Evolutionary conservation across 2,797 vertebrate genomes (phyloP).

Genomic region (Valencia hispanica): DNA sequence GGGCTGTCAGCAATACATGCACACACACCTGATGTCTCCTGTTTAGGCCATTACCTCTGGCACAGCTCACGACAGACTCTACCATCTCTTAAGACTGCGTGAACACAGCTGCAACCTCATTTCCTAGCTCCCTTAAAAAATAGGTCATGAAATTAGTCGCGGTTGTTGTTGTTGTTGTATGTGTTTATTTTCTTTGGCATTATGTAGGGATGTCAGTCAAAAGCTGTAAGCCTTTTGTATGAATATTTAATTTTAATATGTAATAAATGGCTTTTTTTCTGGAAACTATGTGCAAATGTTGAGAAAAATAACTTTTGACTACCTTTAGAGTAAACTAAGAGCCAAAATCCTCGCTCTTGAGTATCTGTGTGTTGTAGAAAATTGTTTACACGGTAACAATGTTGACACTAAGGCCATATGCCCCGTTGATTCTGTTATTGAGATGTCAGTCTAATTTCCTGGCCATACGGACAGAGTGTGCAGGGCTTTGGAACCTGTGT

Average conservation of each 20-base stretch:
- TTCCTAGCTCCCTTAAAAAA: slow-evolving; percentile 7
- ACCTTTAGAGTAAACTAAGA: slow-evolving; percentile 17
- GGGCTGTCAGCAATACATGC: slow-evolving; percentile 55
- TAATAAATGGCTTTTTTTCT: slow-evolving; percentile 14
- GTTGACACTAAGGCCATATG: slow-evolving; percentile 71
- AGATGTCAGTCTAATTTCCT: slow-evolving; percentile 81
- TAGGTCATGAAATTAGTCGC: slow-evolving; percentile 4
- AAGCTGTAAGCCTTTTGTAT: slow-evolving; percentile 18
- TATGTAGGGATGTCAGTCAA: slow-evolving; percentile 21
- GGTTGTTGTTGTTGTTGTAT: background rate
- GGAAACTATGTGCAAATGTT: slow-evolving; percentile 25
- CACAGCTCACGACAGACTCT: slow-evolving; percentile 25
- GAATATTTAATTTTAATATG: slow-evolving; percentile 22
- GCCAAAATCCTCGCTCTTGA: slow-evolving; percentile 7
- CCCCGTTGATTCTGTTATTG: slow-evolving; percentile 75
- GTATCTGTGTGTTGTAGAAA: slow-evolving; percentile 26
- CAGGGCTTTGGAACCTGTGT: slow-evolving; percentile 49
- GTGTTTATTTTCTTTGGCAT: slow-evolving; percentile 8
- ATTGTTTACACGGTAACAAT: slow-evolving; percentile 67
- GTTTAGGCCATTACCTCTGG: slow-evolving; percentile 54
- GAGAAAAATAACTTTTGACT: slow-evolving; percentile 35
- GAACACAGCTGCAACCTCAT: slow-evolving; percentile 52
- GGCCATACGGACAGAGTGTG: slow-evolving; percentile 71
- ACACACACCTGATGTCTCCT: slow-evolving; percentile 73
- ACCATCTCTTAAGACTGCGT: slow-evolving; percentile 50